Conservation (phyloP, 2,797 vertebrate species). For the Tiaroga cobitis region DNA sequence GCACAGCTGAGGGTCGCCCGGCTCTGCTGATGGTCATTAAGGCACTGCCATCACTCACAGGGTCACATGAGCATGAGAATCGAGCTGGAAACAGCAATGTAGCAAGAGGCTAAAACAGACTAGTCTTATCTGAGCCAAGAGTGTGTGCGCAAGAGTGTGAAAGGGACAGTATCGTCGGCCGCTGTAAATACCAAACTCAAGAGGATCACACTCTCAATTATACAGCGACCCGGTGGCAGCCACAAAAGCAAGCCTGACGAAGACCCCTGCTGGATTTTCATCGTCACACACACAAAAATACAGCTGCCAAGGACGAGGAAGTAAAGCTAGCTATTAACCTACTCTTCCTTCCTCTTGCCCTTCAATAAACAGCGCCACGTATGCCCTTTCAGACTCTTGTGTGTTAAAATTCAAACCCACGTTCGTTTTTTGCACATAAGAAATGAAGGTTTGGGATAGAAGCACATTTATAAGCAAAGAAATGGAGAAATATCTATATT, state of each 20-base stretch:
- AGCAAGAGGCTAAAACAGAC: slow-evolving; percentile 36
- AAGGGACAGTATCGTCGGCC: slow-evolving; percentile 14
- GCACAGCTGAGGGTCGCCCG: slow-evolving; percentile 35
- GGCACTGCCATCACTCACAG: slow-evolving; percentile 56
- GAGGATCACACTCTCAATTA: slow-evolving; percentile 49
- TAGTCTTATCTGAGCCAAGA: slow-evolving; percentile 34
- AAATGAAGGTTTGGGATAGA: not conserved
- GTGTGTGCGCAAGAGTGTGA: not conserved
- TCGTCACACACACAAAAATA: not conserved
- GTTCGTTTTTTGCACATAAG: not conserved
- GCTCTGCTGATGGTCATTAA: slow-evolving; percentile 65
- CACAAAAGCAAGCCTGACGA: slow-evolving; percentile 4
- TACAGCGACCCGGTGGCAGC: slow-evolving; percentile 9
- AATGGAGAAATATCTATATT: slow-evolving; percentile 39
- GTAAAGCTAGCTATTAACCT: slow-evolving; percentile 42
- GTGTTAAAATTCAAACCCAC: slow-evolving; percentile 42
- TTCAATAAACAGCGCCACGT: slow-evolving; percentile 55
- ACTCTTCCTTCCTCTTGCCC: slow-evolving; percentile 60
- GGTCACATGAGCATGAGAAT: slow-evolving; percentile 52
- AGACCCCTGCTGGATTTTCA: not conserved
- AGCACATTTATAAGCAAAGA: slow-evolving; percentile 27
- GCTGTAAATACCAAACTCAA: slow-evolving; percentile 46
- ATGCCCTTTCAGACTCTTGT: not conserved
- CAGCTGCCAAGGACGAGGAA: slow-evolving; percentile 27
- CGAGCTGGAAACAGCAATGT: slow-evolving; percentile 9